phyloP scores from a whole-genome alignment of 2,888 invertebrate species.

The Eupeodes latifasciatus region DNA sequence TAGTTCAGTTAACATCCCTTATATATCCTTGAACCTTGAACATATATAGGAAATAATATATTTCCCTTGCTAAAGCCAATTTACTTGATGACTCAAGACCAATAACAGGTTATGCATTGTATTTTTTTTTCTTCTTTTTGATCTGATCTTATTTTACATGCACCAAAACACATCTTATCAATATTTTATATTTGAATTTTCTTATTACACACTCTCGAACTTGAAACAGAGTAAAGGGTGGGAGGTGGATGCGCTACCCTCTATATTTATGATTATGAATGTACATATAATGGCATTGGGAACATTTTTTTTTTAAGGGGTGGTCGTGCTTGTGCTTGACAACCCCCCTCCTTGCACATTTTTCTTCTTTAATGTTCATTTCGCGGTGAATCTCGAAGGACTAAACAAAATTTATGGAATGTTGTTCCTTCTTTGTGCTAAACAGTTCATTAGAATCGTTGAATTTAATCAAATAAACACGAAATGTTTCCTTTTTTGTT shows the following conservation, averaged over 20 bases:
- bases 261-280: slow-evolving; percentile 53
- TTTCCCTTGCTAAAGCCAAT: slow-evolving; percentile 61
- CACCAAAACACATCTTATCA: slow-evolving; percentile 56
- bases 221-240: neutral
- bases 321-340: slow-evolving; percentile 4
- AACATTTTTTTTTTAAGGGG: slow-evolving; percentile 50
- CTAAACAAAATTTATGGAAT: slow-evolving; percentile 43
- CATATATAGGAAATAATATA: neutral
- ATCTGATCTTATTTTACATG: slow-evolving; percentile 42
- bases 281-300: slow-evolving; percentile 43
- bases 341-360: neutral
- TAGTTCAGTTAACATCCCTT: slow-evolving; percentile 50
- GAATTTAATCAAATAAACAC: slow-evolving; percentile 68
- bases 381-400: slow-evolving; percentile 53
- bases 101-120: slow-evolving; percentile 67
- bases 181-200: slow-evolving; percentile 69
- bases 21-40: neutral
- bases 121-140: slow-evolving; percentile 1
- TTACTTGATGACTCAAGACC: slow-evolving; percentile 63
- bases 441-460: slow-evolving; percentile 71
- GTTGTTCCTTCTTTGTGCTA: slow-evolving; percentile 44
- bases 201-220: slow-evolving; percentile 9
- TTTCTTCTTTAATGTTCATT: slow-evolving; percentile 9
- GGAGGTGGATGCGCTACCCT: slow-evolving; percentile 25
- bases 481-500: slow-evolving; percentile 38